Evolutionary conservation across 2,888 invertebrate species (phyloP).

Genomic region (Diabrotica balteata): DNA sequence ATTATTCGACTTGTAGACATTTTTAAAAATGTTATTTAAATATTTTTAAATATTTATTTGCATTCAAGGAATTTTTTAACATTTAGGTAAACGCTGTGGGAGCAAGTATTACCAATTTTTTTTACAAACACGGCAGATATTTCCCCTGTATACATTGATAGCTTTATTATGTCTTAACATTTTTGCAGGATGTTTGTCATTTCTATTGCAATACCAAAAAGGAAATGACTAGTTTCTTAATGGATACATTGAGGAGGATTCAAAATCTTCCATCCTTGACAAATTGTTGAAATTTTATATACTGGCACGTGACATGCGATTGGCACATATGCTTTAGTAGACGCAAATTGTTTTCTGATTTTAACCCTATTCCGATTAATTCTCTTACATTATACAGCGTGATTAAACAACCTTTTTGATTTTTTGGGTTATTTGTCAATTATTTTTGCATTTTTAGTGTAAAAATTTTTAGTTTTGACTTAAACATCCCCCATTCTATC

Average conservation of each 20-base stretch:
- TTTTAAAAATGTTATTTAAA: too few relatives aligned
- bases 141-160: conserved; percentile 35
- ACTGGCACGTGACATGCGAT: neutral
- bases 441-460: too few relatives aligned
- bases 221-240: conserved; percentile 31
- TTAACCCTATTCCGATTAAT: neutral
- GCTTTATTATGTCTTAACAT: conserved; percentile 36
- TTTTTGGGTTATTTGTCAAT: too few relatives aligned
- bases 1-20: too few relatives aligned
- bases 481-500: too few relatives aligned
- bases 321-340: conserved; percentile 2
- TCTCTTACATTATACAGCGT: too few relatives aligned
- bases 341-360: neutral
- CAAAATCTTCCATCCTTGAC: conserved; percentile 17
- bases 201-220: conserved; percentile 34
- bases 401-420: too few relatives aligned
- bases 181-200: conserved; percentile 41
- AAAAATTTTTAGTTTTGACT: too few relatives aligned
- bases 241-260: conserved; percentile 21
- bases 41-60: too few relatives aligned
- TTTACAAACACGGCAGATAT: too few relatives aligned
- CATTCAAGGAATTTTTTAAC: neutral
- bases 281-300: conserved; percentile 14
- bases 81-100: neutral
- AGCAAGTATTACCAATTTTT: too few relatives aligned